A percentile compares a stretch with the other conserved stretches of the same genome.
phyloP scores from a whole-genome alignment of 2,113 vertebrate genomes.

The Morone saxatilis region DNA sequence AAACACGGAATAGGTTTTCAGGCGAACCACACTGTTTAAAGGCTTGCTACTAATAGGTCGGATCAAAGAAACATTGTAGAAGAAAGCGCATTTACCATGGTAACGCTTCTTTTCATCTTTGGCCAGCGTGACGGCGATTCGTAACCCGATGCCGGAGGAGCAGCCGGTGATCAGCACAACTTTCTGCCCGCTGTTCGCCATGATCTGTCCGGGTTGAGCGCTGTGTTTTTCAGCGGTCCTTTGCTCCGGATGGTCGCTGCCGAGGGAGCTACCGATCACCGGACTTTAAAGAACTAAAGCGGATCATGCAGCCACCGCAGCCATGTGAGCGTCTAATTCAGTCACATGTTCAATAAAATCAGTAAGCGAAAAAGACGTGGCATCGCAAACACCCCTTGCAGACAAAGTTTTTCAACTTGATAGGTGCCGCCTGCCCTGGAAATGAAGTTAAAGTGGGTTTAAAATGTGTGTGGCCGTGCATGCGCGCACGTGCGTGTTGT shows the following conservation, averaged over 20 bases:
- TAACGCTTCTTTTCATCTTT: slow-evolving; percentile 87
- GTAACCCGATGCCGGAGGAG: slow-evolving; percentile 88
- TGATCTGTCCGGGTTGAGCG: slow-evolving; percentile 73
- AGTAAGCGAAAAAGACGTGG: slow-evolving; percentile 56
- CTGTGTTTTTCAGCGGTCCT: slow-evolving; percentile 73
- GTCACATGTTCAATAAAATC: slow-evolving; percentile 84
- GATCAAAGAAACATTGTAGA: slow-evolving; percentile 67
- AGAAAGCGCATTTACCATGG: slow-evolving; percentile 85
- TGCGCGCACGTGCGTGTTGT: slow-evolving; percentile 56
- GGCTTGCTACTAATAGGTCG: slow-evolving; percentile 37
- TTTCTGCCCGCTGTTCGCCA: slow-evolving; percentile 87
- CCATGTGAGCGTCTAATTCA: slow-evolving; percentile 82
- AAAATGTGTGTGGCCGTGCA: slow-evolving; percentile 52
- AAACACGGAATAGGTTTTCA: slow-evolving; percentile 52
- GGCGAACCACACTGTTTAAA: slow-evolving; percentile 12
- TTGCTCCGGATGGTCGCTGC: slow-evolving; percentile 75
- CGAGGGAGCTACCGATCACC: slow-evolving; percentile 72
- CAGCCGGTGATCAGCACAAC: slow-evolving; percentile 90
- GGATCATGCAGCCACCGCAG: slow-evolving; percentile 81
- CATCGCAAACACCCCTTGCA: slow-evolving; percentile 41
- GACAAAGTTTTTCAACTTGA: slow-evolving; percentile 35
- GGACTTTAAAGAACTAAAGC: slow-evolving; percentile 81
- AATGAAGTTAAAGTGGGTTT: slow-evolving; percentile 54
- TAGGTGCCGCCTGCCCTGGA: slow-evolving; percentile 52
- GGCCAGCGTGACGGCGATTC: slow-evolving; percentile 87